Conservation (phyloP, 2,888 invertebrate genomes). For the Chironomus tentans region DNA sequence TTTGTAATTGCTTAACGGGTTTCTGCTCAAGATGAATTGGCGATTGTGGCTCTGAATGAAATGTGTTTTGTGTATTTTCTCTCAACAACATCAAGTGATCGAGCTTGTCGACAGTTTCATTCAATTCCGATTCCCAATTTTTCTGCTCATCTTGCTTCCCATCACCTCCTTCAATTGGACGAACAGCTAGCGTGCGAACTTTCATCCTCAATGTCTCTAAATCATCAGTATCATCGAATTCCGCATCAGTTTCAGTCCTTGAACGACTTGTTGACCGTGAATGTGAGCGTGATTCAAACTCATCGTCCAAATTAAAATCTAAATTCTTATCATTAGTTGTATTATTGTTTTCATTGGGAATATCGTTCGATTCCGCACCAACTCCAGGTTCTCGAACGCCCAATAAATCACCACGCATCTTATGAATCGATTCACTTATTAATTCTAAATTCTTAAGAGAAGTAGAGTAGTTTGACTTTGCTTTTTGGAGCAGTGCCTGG, state of each 20-base stretch:
- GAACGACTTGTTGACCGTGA: conserved; percentile 32
- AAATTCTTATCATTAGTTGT: conserved; percentile 30
- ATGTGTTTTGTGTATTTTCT: conserved; percentile 37
- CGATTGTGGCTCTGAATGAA: conserved; percentile 34
- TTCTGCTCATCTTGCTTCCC: conserved; percentile 53
- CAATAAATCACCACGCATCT: conserved; percentile 38
- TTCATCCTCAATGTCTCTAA: conserved; percentile 58
- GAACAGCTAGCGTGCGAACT: conserved; percentile 60
- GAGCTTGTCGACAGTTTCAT: conserved; percentile 66
- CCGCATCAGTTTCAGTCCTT: conserved; percentile 27
- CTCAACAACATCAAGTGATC: conserved; percentile 62
- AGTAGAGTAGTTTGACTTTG: conserved; percentile 72
- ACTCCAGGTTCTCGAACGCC: conserved; percentile 58
- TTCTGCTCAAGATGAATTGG: conserved; percentile 35
- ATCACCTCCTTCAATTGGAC: conserved; percentile 65
- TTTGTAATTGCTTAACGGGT: conserved; percentile 38
- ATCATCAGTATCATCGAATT: background rate
- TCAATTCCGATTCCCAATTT: conserved; percentile 66
- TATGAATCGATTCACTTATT: conserved; percentile 86
- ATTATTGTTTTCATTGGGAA: conserved; percentile 39
- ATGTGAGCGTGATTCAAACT: conserved; percentile 6
- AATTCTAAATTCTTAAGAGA: conserved; percentile 76
- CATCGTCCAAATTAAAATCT: conserved; percentile 31
- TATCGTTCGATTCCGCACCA: conserved; percentile 56
- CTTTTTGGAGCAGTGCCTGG: conserved; percentile 59